Percentiles rank a stretch among this genome's conserved stretches.
Evolutionary conservation across 2,888 invertebrate species (phyloP).

Genomic region (Cylindroiulus punctatus): DNA sequence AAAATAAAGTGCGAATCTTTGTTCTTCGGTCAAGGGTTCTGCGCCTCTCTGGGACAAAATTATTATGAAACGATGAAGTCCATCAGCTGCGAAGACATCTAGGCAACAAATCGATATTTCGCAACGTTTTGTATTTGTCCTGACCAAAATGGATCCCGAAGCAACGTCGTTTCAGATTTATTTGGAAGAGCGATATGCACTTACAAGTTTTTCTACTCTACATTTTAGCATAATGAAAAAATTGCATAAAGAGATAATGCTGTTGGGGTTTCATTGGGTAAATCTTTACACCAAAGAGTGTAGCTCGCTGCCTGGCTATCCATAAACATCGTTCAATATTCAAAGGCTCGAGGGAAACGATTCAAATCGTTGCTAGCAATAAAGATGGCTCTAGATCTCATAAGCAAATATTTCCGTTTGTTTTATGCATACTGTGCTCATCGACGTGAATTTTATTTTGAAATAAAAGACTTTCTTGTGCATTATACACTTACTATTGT

Average conservation of each 20-base stretch:
- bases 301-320: neutral
- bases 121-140: neutral
- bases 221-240: slow-evolving; percentile 11
- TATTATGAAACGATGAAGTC: neutral
- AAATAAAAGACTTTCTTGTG: neutral
- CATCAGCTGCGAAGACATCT: neutral
- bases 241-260: slow-evolving; percentile 14
- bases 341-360: neutral
- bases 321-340: neutral
- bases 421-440: neutral
- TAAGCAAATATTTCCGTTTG: neutral
- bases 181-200: slow-evolving; percentile 1
- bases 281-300: neutral
- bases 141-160: neutral
- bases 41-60: neutral
- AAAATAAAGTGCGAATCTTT: slow-evolving; percentile 6
- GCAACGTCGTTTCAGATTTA: neutral
- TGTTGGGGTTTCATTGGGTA: neutral
- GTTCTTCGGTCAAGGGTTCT: neutral
- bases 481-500: neutral
- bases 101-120: neutral
- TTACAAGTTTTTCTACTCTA: slow-evolving; percentile 38
- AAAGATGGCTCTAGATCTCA: neutral
- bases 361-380: neutral
- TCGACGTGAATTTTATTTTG: neutral